A percentile compares a stretch with the other conserved stretches of the same genome.
Evolutionary conservation across 1,140 invertebrate genomes (phyloP).

Genomic region (Pteromalus puparum): DNA sequence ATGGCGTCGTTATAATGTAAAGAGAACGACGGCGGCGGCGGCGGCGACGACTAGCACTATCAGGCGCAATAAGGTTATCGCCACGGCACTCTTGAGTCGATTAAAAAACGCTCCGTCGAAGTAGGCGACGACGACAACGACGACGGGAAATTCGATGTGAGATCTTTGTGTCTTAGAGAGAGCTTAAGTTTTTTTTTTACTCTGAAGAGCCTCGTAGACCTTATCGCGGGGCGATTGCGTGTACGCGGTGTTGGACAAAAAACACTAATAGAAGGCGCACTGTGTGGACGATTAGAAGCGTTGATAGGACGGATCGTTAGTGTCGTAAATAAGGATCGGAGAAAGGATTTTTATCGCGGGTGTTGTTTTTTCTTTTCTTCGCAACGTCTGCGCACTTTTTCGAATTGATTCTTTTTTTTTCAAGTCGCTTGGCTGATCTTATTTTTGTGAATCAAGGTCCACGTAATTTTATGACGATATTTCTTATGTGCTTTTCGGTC

Average conservation of each 20-base stretch:
- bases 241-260: background rate
- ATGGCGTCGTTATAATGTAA: slow-evolving; percentile 50
- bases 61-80: slow-evolving; percentile 51
- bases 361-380: background rate
- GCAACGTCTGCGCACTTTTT: background rate
- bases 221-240: background rate
- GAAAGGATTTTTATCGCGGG: background rate
- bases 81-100: slow-evolving; percentile 35
- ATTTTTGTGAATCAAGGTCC: no score
- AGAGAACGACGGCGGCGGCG: slow-evolving; percentile 35
- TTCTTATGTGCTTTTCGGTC: no score
- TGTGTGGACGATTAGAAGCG: background rate
- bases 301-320: background rate
- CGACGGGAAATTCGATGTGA: slow-evolving; percentile 11
- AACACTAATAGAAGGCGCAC: background rate
- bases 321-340: background rate
- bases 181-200: background rate
- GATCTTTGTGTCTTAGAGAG: background rate
- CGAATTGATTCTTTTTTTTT: background rate
- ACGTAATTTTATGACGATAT: no score
- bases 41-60: slow-evolving; percentile 32
- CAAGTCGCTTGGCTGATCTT: no score
- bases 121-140: background rate
- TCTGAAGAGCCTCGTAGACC: background rate
- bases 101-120: slow-evolving; percentile 34